phyloP scores from a whole-genome alignment of 2,888 invertebrate species.

The Drosophila meridiana region DNA sequence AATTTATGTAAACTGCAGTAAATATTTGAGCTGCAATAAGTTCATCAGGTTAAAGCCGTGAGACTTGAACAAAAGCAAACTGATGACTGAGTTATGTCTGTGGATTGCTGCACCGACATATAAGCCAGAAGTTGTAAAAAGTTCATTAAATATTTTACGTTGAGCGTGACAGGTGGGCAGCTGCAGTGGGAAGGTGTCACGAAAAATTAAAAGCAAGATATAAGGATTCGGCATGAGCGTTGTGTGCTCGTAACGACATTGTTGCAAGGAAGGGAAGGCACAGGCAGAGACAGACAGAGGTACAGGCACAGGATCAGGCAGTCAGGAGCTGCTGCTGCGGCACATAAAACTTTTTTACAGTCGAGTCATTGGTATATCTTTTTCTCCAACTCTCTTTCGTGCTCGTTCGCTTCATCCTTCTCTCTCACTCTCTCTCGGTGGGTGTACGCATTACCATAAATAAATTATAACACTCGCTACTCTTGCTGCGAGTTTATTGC shows the following conservation, averaged over 20 bases:
- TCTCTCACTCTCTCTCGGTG: slow-evolving; percentile 16
- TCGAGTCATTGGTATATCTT: slow-evolving; percentile 24
- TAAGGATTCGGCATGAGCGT: slow-evolving; percentile 69
- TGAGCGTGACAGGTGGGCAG: slow-evolving; percentile 54
- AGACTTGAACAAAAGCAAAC: slow-evolving; percentile 12
- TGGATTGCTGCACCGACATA: slow-evolving; percentile 19
- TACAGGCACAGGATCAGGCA: slow-evolving; percentile 18
- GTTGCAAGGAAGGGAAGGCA: slow-evolving; percentile 34
- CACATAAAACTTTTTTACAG: slow-evolving; percentile 74
- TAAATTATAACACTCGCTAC: slow-evolving; percentile 77
- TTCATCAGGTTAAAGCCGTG: slow-evolving; percentile 17
- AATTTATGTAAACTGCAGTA: slow-evolving; percentile 8
- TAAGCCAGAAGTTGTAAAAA: slow-evolving; percentile 59
- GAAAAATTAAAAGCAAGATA: slow-evolving; percentile 76
- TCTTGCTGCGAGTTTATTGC: slow-evolving; percentile 76
- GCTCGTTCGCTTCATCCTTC: not conserved
- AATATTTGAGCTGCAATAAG: slow-evolving; percentile 10
- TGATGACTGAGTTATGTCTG: slow-evolving; percentile 4
- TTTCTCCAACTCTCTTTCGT: slow-evolving; percentile 3
- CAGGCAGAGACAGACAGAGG: too few relatives aligned
- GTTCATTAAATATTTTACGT: slow-evolving; percentile 74
- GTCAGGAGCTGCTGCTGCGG: slow-evolving; percentile 33
- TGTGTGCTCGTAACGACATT: slow-evolving; percentile 68
- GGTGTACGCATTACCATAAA: slow-evolving; percentile 76
- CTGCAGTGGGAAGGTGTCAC: slow-evolving; percentile 58